phyloP scores from a whole-genome alignment of 2,888 invertebrate species.

The Celastrina argiolus region DNA sequence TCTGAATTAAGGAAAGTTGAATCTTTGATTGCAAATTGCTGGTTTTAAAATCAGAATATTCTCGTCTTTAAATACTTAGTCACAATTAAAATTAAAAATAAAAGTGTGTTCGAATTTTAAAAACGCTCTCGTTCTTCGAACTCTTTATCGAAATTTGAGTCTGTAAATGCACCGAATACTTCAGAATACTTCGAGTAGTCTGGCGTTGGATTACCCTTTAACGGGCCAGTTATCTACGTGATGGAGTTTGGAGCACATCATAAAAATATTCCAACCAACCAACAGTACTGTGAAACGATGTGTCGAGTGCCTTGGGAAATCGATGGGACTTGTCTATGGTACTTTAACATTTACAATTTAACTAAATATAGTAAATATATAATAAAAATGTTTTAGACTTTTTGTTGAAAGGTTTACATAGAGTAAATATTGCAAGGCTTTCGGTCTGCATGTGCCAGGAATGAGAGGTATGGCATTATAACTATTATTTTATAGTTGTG shows the following conservation, averaged over 20 bases:
- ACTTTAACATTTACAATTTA: not conserved
- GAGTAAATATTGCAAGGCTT: too few relatives aligned
- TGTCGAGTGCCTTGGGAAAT: conserved; percentile 42
- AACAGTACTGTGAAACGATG: conserved; percentile 36
- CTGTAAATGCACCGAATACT: conserved; percentile 1
- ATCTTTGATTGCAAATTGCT: not conserved
- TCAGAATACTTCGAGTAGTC: conserved; percentile 43
- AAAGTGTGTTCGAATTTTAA: not conserved
- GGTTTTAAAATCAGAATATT: not conserved
- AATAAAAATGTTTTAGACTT: not conserved
- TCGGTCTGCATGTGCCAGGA: too few relatives aligned
- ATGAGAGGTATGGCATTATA: too few relatives aligned
- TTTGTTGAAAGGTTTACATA: not conserved
- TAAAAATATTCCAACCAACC: conserved; percentile 58
- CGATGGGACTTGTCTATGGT: not conserved
- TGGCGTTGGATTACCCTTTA: conserved; percentile 58
- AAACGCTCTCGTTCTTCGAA: not conserved
- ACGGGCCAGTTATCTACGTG: conserved; percentile 61
- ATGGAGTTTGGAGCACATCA: conserved; percentile 58
- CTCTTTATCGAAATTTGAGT: conserved; percentile 10
- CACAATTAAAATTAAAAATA: not conserved
- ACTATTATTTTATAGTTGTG: not conserved
- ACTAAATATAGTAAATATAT: not conserved
- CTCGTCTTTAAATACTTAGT: not conserved
- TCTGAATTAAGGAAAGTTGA: not conserved